A percentile compares a stretch with the other conserved stretches of the same genome.
phyloP scores from a whole-genome alignment of 2,888 invertebrate genomes.

The Argynnis bischoffii region DNA sequence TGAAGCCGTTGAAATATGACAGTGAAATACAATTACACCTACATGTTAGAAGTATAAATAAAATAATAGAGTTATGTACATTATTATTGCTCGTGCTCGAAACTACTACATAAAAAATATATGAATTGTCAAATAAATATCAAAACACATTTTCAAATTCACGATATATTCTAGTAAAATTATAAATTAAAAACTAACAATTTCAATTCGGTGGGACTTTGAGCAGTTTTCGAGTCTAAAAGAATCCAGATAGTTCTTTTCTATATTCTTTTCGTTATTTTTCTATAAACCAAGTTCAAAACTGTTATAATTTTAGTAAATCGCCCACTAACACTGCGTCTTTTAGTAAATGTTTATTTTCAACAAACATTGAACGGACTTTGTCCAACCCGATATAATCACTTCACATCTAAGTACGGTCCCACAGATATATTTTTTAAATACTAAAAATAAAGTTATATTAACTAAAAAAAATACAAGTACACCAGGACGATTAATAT shows the following conservation, averaged over 20 bases:
- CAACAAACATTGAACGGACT: background rate
- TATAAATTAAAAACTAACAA: background rate
- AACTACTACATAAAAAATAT: background rate
- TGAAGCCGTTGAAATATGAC: conserved; percentile 6
- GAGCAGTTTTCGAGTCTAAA: conserved; percentile 11
- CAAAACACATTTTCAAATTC: background rate
- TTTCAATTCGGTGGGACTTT: conserved; percentile 23
- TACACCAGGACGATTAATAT: background rate
- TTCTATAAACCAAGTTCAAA: background rate
- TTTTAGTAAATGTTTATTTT: background rate
- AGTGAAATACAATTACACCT: conserved; percentile 1
- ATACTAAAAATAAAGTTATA: background rate
- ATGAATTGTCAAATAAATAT: background rate
- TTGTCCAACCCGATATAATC: background rate
- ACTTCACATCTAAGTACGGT: conserved; percentile 6
- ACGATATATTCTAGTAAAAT: background rate
- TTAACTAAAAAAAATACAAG: background rate
- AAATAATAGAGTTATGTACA: conserved; percentile 4
- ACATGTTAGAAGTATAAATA: background rate
- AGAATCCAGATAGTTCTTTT: background rate
- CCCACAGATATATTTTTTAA: background rate
- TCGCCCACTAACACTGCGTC: background rate
- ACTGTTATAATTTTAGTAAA: background rate
- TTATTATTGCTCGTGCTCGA: background rate
- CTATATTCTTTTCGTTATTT: background rate